These are phyloP conservation scores for Rhyacophila evoluta DNA, from an alignment of 2,888 invertebrate genomes.

Conservation along the genomic window DNA sequence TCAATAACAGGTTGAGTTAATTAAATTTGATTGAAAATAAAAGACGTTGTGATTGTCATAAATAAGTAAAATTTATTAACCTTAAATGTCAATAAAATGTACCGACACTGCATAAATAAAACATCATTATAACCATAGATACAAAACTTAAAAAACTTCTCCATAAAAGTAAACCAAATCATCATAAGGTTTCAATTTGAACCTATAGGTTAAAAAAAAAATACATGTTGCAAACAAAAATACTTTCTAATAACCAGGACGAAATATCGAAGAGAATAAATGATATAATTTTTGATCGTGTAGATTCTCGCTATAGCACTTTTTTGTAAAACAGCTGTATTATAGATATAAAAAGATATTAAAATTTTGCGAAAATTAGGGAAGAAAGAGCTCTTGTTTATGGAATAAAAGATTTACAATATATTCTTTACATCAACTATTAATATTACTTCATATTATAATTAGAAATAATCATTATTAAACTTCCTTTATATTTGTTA, in stretches of 20 bases:
- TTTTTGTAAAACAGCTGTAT: no score
- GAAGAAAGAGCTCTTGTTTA: neutral
- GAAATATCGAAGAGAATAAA: no score
- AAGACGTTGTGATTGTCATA: conserved; percentile 30
- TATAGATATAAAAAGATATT: neutral
- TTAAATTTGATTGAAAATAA: no score
- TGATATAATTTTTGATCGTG: no score
- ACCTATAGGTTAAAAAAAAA: no score
- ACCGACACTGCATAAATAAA: neutral
- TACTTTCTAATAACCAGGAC: no score
- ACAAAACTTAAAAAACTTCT: neutral
- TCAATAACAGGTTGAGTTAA: no score
- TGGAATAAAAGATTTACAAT: neutral
- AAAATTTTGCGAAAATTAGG: neutral
- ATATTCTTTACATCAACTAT: neutral
- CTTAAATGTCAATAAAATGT: neutral
- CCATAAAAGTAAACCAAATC: neutral
- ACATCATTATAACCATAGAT: neutral
- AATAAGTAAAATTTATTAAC: conserved; percentile 29
- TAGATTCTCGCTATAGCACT: no score
- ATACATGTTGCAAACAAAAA: no score
- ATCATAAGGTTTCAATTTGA: no score
- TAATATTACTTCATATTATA: neutral
- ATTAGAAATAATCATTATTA: neutral
- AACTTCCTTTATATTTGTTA: neutral